Base-by-base conservation (phyloP, 2,888 invertebrate species). In the Xiphydria camelus region DNA sequence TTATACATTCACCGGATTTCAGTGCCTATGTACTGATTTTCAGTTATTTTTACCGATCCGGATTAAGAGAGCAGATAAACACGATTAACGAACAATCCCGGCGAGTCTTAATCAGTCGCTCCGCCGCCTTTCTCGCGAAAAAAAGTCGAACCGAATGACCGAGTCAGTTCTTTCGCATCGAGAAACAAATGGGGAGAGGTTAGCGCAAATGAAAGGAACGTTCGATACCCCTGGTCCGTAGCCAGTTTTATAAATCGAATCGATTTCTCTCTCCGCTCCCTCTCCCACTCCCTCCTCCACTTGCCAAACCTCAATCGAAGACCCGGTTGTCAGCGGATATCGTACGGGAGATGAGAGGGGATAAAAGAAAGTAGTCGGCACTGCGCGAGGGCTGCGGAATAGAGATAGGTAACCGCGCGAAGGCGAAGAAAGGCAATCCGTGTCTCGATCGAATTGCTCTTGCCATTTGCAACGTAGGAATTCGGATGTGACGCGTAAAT, bases 231-330 rank as follows among this genome's bases (percentile, higher is more conserved):
- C 10, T n/a, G 18, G 34, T 33, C 34, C 10, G n/a, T 7, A n/a
- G 34, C 10, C 34, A 33, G 34, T 33, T 33, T 33, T 18, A n/a
- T 17, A 18, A 18, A 33, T 33, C 18, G 34, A 33, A 33, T 33
- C 34, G 34, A 33, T 33, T 18, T 15, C 34, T 18, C 34, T 18
- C 5, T 17, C 34, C 15, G 17, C 18, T 33, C 18, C 15, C 29
- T 14, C 29, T 2, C 4, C 12, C 29, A 14, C n/a, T n/a, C n/a
- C n/a, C n/a, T n/a, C n/a, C n/a, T n/a, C n/a, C n/a, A n/a, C n/a
- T n/a, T n/a, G n/a, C n/a, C n/a, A n/a, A n/a, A n/a, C n/a, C n/a
- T n/a, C n/a, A n/a, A n/a, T n/a, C n/a, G 29, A 29, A 14, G 14
- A 14, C 29, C 14, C 14, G 5, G 29, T 29, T 29, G 12, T 14